Evolutionary conservation across 2,888 invertebrate species (phyloP), one percentile per base, ranked within the genome.

Genomic region (Agrochola macilenta): DNA sequence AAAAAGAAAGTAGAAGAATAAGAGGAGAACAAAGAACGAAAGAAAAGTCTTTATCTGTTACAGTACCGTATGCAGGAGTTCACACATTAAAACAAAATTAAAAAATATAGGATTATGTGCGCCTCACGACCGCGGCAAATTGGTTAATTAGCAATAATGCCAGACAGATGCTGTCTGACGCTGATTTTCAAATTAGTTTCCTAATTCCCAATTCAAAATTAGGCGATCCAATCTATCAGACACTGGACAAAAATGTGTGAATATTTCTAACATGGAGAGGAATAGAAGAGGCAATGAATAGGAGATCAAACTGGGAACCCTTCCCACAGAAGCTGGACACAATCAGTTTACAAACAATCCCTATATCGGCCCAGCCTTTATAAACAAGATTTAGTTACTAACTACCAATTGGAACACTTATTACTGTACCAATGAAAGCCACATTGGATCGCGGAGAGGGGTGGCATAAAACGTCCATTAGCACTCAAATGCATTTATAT

Each of bases 401-500:
- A 69, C 70, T 49, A 49, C 64, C 81, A 82, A 81, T 76, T 69
- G 79, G 58, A 81, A 80, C 84, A 87, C 82, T 83, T 86, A 88
- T 82, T 81, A 84, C 76, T 46, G 54, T 72, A 71, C 73, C 83
- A 88, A 88, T 87, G 88, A 86, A 83, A 82, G 85, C 77, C 60
- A 46, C 86, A 84, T 80, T 80, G 74, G 66, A 71, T 87, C 78
- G 78, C 76, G 69, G 58, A 85, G 86, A 87, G 81, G 87, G 89
- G 90, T 81, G 89, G 89, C 76, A 91, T 90, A 91, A 91, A 90
- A 88, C 88, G 89, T 92, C 93, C 94, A 94, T 94, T 94, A 94
- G 92, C 89, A 85, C 88, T 88, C 86, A 88, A 94, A 94, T 93
- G 93, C 94, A 94, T 94, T 94, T 93, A 94, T 92, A 92, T 92